These are phyloP conservation scores for Porites lobata DNA, from an alignment of 92 coral and sea anemone genomes.

Conservation along the genomic window DNA sequence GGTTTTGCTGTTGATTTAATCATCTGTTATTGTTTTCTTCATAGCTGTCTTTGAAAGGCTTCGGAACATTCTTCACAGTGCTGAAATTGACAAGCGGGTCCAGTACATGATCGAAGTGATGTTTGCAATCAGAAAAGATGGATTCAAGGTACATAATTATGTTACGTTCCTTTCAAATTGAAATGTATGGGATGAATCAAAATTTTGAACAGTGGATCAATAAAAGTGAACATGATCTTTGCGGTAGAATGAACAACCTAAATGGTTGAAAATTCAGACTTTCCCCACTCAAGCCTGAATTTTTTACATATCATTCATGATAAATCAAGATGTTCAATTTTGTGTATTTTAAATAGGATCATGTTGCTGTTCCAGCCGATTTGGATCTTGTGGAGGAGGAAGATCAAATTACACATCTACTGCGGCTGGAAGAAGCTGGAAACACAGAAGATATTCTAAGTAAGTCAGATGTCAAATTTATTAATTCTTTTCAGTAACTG, in stretches of 20 bases:
- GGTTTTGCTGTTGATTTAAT: not conserved
- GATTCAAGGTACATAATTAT: slow-evolving; percentile 81
- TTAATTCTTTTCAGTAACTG: not conserved
- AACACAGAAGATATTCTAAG: slow-evolving; percentile 92
- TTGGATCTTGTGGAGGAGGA: slow-evolving; percentile 97
- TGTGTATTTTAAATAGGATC: slow-evolving; percentile 9
- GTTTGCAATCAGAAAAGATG: slow-evolving; percentile 98
- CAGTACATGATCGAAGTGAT: slow-evolving; percentile 99
- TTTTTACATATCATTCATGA: too few species aligned
- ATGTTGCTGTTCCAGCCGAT: slow-evolving; percentile 64
- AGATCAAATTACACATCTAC: slow-evolving; percentile 96
- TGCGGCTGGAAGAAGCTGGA: slow-evolving; percentile 91
- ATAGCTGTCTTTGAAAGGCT: slow-evolving; percentile 98
- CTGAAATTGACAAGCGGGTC: slow-evolving; percentile 95
- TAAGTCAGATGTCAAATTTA: slow-evolving; percentile 36
- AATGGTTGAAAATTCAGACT: too few species aligned
- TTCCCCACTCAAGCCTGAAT: too few species aligned
- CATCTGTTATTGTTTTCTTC: not conserved
- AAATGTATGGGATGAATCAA: too few species aligned
- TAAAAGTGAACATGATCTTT: too few species aligned
- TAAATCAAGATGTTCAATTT: not conserved
- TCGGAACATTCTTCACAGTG: slow-evolving; percentile 90
- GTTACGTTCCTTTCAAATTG: not conserved
- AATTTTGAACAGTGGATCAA: too few species aligned
- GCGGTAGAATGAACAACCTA: too few species aligned